Evolutionary conservation across 2,113 vertebrate species (phyloP), one percentile per base, ranked within the genome.

Genomic region (Terrapene triunguis): DNA sequence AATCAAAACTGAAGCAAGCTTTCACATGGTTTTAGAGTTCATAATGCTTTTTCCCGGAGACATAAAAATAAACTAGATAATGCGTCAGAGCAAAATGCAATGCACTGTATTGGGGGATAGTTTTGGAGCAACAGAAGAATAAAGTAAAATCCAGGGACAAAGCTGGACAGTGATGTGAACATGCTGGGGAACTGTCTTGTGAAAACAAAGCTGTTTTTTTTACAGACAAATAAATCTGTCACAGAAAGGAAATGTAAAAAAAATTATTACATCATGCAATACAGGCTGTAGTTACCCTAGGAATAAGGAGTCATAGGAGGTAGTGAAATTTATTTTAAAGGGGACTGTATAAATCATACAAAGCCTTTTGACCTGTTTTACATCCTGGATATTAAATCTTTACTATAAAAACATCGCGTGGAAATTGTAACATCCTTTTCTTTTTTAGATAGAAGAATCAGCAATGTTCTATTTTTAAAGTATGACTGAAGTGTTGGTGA

Each of bases 381-480:
- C 80, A 51, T 79, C 47, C 78, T 72, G 74, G 19, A 74, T 85
- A 42, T 62, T 93, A 93, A 93, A 89, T 93, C 53, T 82, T 85
- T 55, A 54, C 48, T 47, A 42, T 47, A 89, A 80, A 89, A 65
- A 48, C 80, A 50, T 76, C 32, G 69, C 4, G 19, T 76, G 80
- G 90, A 74, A 74, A 87, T 47, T 27, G 11, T 76, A 54, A 59
- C 19, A 79, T 35, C n/a, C 54, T 84, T 42, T 50, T 50, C 78
- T 35, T 80, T 51, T 80, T n/a, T 53, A 25, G 44, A 27, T 47
- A 29, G 25, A 47, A 44, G 38, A 25, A 42, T 74, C 69, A 42
- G 5, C 38, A 42, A 74, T 74, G n/a, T 42, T 74, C 69, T n/a
- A 74, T 47, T 27, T 44, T 47, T 47, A 47, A 78, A 27, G 3